phyloP scores from a whole-genome alignment of 2,888 invertebrate species.

The Meiosimyza platycephala region DNA sequence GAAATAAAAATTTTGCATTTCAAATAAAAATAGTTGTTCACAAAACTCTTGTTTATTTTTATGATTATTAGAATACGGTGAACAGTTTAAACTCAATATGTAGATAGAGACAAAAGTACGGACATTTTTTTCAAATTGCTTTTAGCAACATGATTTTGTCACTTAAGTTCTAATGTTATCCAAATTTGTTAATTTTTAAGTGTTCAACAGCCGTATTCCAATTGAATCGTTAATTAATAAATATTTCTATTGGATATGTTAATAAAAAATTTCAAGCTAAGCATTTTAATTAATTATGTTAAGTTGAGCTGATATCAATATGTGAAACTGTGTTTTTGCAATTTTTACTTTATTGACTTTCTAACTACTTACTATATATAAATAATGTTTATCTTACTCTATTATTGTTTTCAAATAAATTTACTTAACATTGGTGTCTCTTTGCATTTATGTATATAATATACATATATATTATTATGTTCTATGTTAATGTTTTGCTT shows the following conservation, averaged over 20 bases:
- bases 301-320: conserved; percentile 17
- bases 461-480: background rate
- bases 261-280: background rate
- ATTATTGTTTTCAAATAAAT: conserved; percentile 22
- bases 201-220: too few species aligned
- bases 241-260: background rate
- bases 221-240: too few species aligned
- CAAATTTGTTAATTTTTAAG: too few species aligned
- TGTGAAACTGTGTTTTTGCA: background rate
- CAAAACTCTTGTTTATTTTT: too few species aligned
- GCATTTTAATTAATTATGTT: background rate
- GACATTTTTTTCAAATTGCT: too few species aligned
- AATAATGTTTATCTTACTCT: conserved; percentile 9
- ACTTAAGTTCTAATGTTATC: too few species aligned
- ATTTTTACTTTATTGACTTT: conserved; percentile 1
- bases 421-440: background rate
- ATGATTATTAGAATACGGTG: too few species aligned
- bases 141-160: too few species aligned
- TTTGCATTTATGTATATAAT: conserved; percentile 1
- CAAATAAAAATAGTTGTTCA: too few species aligned
- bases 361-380: conserved; percentile 13
- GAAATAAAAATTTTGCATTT: too few species aligned
- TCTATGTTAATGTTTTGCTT: background rate
- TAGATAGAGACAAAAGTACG: too few species aligned
- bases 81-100: too few species aligned